phyloP scores from a whole-genome alignment of 2,113 vertebrate genomes.

The Daphoenositta chrysoptera region DNA sequence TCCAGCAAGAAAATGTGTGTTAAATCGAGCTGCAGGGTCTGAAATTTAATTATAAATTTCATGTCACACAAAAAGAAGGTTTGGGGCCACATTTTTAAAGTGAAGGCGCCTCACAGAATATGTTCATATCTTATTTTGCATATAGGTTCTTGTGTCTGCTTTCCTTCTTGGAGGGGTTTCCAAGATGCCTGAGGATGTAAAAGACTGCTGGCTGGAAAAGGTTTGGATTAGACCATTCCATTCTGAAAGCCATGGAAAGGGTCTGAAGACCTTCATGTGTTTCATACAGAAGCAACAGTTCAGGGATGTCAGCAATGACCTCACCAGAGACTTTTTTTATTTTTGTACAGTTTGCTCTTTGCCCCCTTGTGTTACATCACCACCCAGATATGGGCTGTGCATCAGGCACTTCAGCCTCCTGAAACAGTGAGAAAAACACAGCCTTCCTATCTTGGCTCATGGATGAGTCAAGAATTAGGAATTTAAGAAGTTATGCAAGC shows the following conservation, averaged over 20 bases:
- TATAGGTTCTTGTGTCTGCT: not conserved
- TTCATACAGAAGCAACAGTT: not conserved
- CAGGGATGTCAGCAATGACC: not conserved
- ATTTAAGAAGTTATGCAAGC: constrained; percentile 53
- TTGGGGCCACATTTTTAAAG: constrained; percentile 50
- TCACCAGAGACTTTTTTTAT: not conserved
- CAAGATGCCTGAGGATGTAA: not conserved
- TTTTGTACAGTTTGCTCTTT: not conserved
- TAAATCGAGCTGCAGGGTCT: constrained; percentile 49
- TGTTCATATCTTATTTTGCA: not conserved
- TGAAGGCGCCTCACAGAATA: not conserved
- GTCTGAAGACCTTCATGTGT: not conserved
- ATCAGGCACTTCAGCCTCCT: not conserved
- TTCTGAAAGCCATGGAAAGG: not conserved
- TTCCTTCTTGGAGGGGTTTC: not conserved
- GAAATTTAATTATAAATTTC: constrained; percentile 20
- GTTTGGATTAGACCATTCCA: not conserved
- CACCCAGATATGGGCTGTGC: not conserved
- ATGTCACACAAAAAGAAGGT: constrained; percentile 25
- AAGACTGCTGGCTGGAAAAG: not conserved
- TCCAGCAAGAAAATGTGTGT: constrained; percentile 29
- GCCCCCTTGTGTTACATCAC: not conserved
- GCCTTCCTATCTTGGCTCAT: not conserved
- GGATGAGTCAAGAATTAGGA: constrained; percentile 45
- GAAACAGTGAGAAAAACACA: constrained; percentile 31